A percentile compares a stretch with the other conserved stretches of the same genome.
Evolutionary conservation across 2,113 vertebrate species (phyloP).

Genomic region (Choloepus hoffmanni): DNA sequence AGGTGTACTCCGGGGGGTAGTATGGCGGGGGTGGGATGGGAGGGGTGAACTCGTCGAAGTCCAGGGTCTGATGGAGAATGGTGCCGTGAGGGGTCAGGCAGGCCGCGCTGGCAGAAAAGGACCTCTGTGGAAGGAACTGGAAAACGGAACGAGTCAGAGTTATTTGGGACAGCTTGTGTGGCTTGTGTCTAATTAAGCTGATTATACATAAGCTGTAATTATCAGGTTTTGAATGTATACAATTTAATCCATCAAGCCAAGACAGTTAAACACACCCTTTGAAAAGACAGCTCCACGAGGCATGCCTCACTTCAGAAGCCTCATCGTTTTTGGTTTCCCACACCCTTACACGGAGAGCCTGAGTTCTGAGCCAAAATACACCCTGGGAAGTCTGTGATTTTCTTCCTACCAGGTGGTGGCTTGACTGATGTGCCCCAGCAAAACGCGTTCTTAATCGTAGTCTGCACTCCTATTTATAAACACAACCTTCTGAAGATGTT

Average conservation of each 20-base stretch:
- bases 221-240: not conserved
- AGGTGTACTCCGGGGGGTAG: constrained; percentile 97
- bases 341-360: not conserved
- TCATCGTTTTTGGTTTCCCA: not conserved
- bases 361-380: not conserved
- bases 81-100: constrained; percentile 96
- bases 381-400: not conserved
- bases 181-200: not conserved
- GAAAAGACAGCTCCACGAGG: not conserved
- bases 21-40: constrained; percentile 98
- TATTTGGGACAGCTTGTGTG: not conserved
- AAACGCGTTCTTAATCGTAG: too few relatives aligned
- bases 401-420: too few relatives aligned
- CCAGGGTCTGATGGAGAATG: constrained; percentile 95
- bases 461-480: too few relatives aligned
- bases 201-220: not conserved
- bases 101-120: constrained; percentile 89
- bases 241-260: not conserved
- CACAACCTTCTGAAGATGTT: too few relatives aligned
- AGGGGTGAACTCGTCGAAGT: constrained; percentile 98
- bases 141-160: constrained; percentile 70
- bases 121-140: constrained; percentile 97
- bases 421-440: too few relatives aligned
- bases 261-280: not conserved
- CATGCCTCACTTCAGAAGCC: too few relatives aligned